Conservation (phyloP, 2,888 invertebrate genomes). For the Drosophila mayaguana region DNA sequence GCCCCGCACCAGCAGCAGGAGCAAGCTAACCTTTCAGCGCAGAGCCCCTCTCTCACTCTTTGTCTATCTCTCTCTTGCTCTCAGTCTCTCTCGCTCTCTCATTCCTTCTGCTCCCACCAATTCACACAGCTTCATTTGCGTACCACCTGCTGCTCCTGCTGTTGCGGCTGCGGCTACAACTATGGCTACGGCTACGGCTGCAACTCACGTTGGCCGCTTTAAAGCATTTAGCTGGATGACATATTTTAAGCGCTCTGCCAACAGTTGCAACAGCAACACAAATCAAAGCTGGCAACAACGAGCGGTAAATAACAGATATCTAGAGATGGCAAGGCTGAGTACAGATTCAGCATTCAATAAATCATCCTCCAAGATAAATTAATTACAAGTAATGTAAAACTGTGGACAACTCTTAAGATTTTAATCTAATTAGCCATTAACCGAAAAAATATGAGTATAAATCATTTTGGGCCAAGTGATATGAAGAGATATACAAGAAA, state of each 20-base stretch:
- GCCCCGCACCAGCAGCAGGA: conserved; percentile 26
- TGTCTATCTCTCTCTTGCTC: not conserved
- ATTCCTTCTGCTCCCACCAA: not conserved
- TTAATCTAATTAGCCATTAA: no score
- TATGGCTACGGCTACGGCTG: conserved; percentile 16
- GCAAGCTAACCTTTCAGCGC: conserved; percentile 28
- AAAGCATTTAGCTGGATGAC: conserved; percentile 78
- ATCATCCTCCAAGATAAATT: not conserved
- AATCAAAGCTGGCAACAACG: conserved; percentile 59
- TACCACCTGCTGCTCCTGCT: conserved; percentile 54
- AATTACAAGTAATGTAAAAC: not conserved
- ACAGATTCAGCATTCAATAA: not conserved
- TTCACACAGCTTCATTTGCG: conserved; percentile 37
- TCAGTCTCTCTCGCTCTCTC: conserved; percentile 9
- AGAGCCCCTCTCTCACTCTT: not conserved
- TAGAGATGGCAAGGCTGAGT: conserved; percentile 29
- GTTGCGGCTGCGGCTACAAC: conserved; percentile 12
- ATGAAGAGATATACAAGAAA: no score
- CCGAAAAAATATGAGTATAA: no score
- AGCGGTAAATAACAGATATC: conserved; percentile 30
- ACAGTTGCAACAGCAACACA: conserved; percentile 73
- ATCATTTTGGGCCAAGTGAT: no score
- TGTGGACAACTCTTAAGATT: no score
- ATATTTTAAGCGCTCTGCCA: conserved; percentile 77
- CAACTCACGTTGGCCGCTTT: conserved; percentile 75